Percentiles rank a stretch among this genome's conserved stretches.
phyloP scores from a whole-genome alignment of 1,140 invertebrate species.

The Calycopis cecrops region DNA sequence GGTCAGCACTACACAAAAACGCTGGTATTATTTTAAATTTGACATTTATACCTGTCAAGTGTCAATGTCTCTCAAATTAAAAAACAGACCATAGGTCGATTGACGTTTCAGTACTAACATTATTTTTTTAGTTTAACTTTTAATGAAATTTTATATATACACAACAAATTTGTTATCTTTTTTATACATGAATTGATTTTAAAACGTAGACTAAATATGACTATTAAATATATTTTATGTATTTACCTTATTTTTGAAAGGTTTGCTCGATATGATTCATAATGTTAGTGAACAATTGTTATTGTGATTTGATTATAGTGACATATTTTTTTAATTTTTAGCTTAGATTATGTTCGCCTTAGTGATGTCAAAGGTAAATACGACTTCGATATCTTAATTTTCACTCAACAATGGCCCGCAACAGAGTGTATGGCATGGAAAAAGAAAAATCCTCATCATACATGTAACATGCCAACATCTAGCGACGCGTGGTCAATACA shows the following conservation, averaged over 20 bases:
- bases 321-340: conserved; percentile 23
- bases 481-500: conserved; percentile 85
- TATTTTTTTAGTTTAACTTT: background rate
- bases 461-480: conserved; percentile 78
- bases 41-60: too few relatives aligned
- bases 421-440: conserved; percentile 84
- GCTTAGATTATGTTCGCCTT: conserved; percentile 23
- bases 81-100: too few relatives aligned
- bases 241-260: background rate
- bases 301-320: background rate
- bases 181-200: background rate
- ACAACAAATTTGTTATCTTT: background rate
- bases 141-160: background rate
- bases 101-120: background rate
- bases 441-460: conserved; percentile 76
- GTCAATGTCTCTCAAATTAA: too few relatives aligned
- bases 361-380: conserved; percentile 22
- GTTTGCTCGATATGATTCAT: background rate
- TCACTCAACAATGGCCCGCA: conserved; percentile 87
- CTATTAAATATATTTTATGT: background rate
- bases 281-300: background rate
- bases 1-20: too few relatives aligned
- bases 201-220: background rate
- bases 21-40: too few relatives aligned
- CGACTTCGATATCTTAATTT: conserved; percentile 84